A percentile compares a stretch with the other conserved stretches of the same genome.
Evolutionary conservation across 2,797 vertebrate species (phyloP).

Genomic region (Margarornis squamiger): DNA sequence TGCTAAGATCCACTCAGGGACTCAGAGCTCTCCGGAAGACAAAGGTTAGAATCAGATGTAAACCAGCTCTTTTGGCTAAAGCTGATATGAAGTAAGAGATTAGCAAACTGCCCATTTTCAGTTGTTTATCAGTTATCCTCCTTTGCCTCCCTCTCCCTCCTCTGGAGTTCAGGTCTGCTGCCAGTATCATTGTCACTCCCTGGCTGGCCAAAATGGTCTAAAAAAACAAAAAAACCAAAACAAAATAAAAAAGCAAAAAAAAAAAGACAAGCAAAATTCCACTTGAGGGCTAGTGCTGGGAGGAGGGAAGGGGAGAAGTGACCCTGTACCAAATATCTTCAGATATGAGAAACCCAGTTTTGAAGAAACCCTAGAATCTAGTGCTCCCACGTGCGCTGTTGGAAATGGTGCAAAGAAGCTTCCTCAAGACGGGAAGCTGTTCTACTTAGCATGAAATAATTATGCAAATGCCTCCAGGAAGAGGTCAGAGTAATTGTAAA

Average conservation of each 20-base stretch:
- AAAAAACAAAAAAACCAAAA: no score
- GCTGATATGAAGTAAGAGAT: neutral
- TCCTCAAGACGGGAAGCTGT: neutral
- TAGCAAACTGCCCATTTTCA: neutral
- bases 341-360: neutral
- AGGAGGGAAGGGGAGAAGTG: neutral
- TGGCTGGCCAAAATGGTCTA: neutral
- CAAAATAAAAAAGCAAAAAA: no score
- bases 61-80: slow-evolving; percentile 2
- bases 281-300: neutral
- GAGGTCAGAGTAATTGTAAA: neutral
- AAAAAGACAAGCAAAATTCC: neutral
- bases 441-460: neutral
- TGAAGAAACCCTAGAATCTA: neutral
- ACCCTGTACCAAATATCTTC: fast-evolving
- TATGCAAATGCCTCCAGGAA: neutral
- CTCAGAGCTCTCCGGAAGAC: neutral
- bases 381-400: neutral
- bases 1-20: slow-evolving; percentile 3
- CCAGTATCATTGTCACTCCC: neutral
- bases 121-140: neutral
- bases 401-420: neutral
- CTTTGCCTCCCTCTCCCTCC: neutral
- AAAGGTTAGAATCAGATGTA: slow-evolving; percentile 43
- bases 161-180: neutral